A percentile compares a stretch with the other conserved stretches of the same genome.
These are phyloP conservation scores for Hedya salicella DNA, from an alignment of 2,888 invertebrate species.

Conservation along the genomic window DNA sequence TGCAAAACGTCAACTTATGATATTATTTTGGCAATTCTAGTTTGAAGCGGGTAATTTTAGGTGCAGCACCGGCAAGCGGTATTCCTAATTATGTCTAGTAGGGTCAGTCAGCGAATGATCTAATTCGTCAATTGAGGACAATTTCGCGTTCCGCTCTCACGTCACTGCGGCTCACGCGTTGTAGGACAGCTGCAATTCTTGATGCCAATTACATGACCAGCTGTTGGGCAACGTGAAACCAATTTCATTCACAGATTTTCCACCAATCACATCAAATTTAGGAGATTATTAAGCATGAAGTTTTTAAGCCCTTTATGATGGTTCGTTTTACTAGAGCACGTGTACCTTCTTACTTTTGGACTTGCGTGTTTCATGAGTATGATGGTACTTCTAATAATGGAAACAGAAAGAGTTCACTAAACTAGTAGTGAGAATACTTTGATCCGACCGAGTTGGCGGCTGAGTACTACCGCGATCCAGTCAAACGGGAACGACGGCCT, in stretches of 20 bases:
- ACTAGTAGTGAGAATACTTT: slow-evolving; percentile 64
- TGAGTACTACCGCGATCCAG: slow-evolving; percentile 61
- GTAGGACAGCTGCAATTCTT: slow-evolving; percentile 75
- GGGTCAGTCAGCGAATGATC: slow-evolving; percentile 51
- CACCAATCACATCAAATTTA: slow-evolving; percentile 55
- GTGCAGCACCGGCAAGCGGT: slow-evolving; percentile 10
- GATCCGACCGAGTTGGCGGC: slow-evolving; percentile 73
- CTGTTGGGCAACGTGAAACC: slow-evolving; percentile 60
- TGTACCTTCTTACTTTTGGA: neutral
- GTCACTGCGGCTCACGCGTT: slow-evolving; percentile 63
- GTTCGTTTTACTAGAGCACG: neutral
- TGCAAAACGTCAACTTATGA: slow-evolving; percentile 21
- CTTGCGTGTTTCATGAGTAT: neutral
- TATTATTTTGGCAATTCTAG: slow-evolving; percentile 3
- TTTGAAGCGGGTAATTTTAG: neutral
- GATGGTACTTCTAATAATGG: slow-evolving; percentile 31
- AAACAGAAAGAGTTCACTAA: slow-evolving; percentile 53
- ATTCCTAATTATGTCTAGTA: slow-evolving; percentile 5
- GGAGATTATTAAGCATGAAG: slow-evolving; percentile 46
- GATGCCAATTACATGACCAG: slow-evolving; percentile 71
- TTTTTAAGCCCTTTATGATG: slow-evolving; percentile 27
- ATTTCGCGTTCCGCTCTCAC: slow-evolving; percentile 70
- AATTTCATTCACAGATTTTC: slow-evolving; percentile 60
- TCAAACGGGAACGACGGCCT: slow-evolving; percentile 45
- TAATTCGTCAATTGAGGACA: slow-evolving; percentile 80